Evolutionary conservation across 2,888 invertebrate species (phyloP), one percentile per base, ranked within the genome.

Genomic region (Dendrolimus pini): DNA sequence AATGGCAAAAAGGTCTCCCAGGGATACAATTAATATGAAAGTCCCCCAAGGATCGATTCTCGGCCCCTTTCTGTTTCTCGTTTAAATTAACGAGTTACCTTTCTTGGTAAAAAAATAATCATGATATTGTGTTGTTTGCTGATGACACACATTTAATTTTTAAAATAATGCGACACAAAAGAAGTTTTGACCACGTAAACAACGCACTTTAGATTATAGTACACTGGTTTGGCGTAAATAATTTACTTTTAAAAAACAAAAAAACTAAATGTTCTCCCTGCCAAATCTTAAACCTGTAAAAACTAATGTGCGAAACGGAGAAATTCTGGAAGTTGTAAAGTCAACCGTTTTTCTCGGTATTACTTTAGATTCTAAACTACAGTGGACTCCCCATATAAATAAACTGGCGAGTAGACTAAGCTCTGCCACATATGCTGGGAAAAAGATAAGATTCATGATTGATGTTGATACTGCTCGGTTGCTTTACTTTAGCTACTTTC

Each of bases 41-140:
- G 42, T 56, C 7, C 54, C 56, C 9, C 56, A 56, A 30, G 52
- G 56, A 7, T 56, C 42, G 7, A 54, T 47, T 13, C 41, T 54
- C 10, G 56, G 56, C 13, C 54, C 56, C 14, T 54, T 54, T 41
- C 12, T 41, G 12, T 53, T 18, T 53, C 12, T 41, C 7, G 54
- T 18, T 13, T 54, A 54, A 8, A 12, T 53, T 2, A 30, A 53
- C 6, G 47, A 47, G 2, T 47, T 47, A 6, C 7, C 47, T 47
- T 47, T 10, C 2, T 9, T 47, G 10, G 10, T 10, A n/a, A 10
- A 3, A 47, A 47, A 47, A 47, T 10, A 47, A 47, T 10, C 47
- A 47, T 47, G 47, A 56, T 41, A 41, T 56, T 13, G 53, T 56
- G 10, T 14, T 56, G 53, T 56, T 54, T 41, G 54, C 56, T 9